Evolutionary conservation across 2,888 invertebrate genomes (phyloP).

Genomic region (Heliconius ismenius): DNA sequence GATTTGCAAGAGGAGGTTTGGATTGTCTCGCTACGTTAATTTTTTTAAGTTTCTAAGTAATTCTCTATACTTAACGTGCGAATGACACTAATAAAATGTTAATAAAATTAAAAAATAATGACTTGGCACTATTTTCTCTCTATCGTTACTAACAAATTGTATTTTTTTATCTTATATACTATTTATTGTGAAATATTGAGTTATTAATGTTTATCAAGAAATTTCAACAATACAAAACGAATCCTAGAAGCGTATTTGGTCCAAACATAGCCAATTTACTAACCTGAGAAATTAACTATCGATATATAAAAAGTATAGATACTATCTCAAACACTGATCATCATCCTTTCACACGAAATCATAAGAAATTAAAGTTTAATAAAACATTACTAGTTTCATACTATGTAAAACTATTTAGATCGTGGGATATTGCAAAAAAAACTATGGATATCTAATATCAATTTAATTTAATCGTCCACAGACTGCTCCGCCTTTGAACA

Average conservation of each 20-base stretch:
- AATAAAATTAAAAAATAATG: too few relatives aligned
- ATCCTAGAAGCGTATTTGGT: neutral
- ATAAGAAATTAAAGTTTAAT: neutral
- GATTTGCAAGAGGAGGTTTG: too few relatives aligned
- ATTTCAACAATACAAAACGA: neutral
- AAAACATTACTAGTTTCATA: neutral
- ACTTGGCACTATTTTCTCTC: too few relatives aligned
- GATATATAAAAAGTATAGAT: neutral
- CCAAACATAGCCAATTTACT: neutral
- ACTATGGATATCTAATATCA: conserved; percentile 13
- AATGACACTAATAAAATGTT: too few relatives aligned
- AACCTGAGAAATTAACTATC: neutral
- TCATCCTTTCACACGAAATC: neutral
- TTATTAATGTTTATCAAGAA: neutral
- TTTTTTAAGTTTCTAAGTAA: too few relatives aligned
- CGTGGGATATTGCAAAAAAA: conserved; percentile 24
- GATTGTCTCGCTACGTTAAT: too few relatives aligned
- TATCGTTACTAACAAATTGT: too few relatives aligned
- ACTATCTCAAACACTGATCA: neutral
- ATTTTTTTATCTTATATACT: neutral
- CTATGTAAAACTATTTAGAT: conserved; percentile 10
- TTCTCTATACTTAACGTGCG: too few relatives aligned
- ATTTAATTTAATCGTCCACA: neutral
- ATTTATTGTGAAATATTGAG: neutral
- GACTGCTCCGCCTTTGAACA: conserved; percentile 18